phyloP scores from a whole-genome alignment of 2,888 invertebrate species.

The Cecidostiba fungosa region DNA sequence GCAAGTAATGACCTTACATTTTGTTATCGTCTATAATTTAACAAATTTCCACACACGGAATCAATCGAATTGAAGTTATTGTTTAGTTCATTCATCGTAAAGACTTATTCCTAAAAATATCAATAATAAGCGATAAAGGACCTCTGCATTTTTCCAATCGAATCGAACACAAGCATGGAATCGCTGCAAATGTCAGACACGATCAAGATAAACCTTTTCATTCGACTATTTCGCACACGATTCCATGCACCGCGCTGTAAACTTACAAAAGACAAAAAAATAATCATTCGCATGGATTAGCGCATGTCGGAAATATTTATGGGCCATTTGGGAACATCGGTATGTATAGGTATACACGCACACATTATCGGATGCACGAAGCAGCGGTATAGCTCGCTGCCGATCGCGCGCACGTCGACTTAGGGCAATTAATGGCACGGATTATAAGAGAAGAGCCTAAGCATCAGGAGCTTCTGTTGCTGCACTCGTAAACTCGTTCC shows the following conservation, averaged over 20 bases:
- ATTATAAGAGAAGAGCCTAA: conserved; percentile 17
- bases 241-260: background rate
- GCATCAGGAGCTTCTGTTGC: conserved; percentile 13
- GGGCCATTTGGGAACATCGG: conserved; percentile 68
- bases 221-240: background rate
- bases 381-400: conserved; percentile 1
- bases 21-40: conserved; percentile 14
- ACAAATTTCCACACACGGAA: background rate
- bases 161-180: background rate
- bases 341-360: conserved; percentile 20
- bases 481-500: background rate
- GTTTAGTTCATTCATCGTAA: background rate
- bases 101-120: no score
- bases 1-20: background rate
- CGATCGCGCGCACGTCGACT: no score
- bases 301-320: conserved; percentile 28
- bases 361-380: background rate
- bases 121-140: background rate
- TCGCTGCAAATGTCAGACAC: background rate
- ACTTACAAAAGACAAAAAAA: conserved; percentile 55
- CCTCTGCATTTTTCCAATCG: background rate
- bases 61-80: background rate
- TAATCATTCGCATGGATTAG: background rate
- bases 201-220: background rate
- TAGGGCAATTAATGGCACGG: conserved; percentile 42